Conservation (phyloP, 1,140 invertebrate genomes). For the Macrobrachium nipponense region DNA sequence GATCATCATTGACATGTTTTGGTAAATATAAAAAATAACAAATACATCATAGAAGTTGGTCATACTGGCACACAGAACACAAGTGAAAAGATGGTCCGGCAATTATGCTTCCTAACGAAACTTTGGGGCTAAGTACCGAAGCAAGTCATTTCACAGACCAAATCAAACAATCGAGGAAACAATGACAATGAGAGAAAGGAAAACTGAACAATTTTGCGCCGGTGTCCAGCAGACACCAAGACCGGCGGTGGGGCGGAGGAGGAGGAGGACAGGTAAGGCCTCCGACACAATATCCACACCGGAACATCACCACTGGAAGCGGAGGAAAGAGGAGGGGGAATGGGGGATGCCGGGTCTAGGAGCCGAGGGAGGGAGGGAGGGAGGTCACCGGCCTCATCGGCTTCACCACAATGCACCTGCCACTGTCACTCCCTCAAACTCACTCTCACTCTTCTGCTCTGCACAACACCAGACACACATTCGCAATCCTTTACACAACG, state of each 20-base stretch:
- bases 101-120: no score
- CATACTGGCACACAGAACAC: no score
- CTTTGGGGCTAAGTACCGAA: no score
- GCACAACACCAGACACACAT: not conserved
- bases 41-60: no score
- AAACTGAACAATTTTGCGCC: not conserved
- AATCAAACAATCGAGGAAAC: no score
- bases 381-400: not conserved
- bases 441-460: not conserved
- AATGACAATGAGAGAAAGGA: not conserved
- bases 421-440: not conserved
- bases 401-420: not conserved
- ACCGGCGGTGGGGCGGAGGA: not conserved
- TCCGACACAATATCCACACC: no score
- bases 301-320: no score
- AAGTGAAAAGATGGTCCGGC: no score
- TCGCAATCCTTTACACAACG: not conserved
- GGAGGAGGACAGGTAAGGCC: not conserved
- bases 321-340: not conserved
- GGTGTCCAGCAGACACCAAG: no score
- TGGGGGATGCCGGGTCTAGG: not conserved
- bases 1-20: no score
- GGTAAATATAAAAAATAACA: no score
- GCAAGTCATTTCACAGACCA: no score
- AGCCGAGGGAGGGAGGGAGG: not conserved